These are phyloP conservation scores for Temnopleurus reevesii DNA, from an alignment of 53 echinoderm and acorn worm genomes.

Conservation along the genomic window DNA sequence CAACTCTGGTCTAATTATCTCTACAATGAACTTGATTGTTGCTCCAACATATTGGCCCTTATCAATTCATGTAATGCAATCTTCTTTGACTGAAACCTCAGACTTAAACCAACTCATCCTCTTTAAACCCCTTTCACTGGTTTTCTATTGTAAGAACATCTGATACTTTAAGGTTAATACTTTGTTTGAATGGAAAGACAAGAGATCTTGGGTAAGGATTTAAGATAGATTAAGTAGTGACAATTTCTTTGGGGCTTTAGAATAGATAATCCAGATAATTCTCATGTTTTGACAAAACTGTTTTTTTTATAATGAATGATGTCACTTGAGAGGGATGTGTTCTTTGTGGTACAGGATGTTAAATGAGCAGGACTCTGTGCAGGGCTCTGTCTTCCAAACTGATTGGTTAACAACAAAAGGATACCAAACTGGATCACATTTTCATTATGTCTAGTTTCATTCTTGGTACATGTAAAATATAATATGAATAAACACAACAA, in stretches of 20 bases:
- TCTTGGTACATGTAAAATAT: too few relatives aligned
- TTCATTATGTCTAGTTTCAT: too few relatives aligned
- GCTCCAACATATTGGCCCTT: conserved; percentile 14
- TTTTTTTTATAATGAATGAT: not conserved
- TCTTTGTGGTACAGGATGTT: not conserved
- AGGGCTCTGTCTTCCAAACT: too few relatives aligned
- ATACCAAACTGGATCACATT: too few relatives aligned
- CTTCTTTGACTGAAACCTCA: not conserved
- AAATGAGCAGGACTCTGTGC: not conserved
- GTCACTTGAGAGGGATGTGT: not conserved
- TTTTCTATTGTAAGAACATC: not conserved
- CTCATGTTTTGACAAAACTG: not conserved
- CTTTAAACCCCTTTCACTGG: not conserved
- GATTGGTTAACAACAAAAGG: too few relatives aligned
- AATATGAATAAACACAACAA: too few relatives aligned
- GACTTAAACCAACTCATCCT: not conserved
- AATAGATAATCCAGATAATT: conserved; percentile 4
- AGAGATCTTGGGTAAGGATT: not conserved
- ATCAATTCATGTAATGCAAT: not conserved
- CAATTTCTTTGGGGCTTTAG: not conserved
- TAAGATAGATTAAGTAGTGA: not conserved
- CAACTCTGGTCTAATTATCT: not conserved
- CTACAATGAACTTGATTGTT: conserved; percentile 23
- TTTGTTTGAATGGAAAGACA: not conserved
- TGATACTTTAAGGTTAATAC: not conserved